phyloP scores from a whole-genome alignment of 2,888 invertebrate genomes.

The Adineta ricciae region DNA sequence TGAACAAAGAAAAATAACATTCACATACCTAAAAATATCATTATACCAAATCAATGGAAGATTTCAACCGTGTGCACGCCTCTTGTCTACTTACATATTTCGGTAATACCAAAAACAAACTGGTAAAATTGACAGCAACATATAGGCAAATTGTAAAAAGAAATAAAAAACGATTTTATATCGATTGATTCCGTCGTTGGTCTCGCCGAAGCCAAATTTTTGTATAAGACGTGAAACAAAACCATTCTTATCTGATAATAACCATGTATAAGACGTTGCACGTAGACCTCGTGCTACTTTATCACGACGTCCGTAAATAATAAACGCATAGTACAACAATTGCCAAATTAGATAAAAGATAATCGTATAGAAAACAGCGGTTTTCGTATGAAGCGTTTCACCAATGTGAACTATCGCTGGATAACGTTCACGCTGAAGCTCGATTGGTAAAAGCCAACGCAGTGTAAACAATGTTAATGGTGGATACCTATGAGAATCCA shows the following conservation, averaged over 20 bases:
- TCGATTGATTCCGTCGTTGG: neutral
- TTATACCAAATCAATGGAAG: no score
- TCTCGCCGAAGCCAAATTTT: neutral
- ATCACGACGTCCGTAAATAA: conserved; percentile 7
- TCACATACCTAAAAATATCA: neutral
- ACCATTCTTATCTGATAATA: conserved; percentile 7
- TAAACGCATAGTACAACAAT: neutral
- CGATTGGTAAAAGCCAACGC: neutral
- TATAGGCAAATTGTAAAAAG: conserved; percentile 17
- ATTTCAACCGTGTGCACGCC: no score
- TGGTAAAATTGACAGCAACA: neutral
- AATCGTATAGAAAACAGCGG: neutral
- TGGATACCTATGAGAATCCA: neutral
- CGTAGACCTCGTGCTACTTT: neutral
- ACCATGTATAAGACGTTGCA: conserved; percentile 7
- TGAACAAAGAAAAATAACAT: conserved; percentile 1
- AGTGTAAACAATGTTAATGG: neutral
- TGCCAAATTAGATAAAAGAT: neutral
- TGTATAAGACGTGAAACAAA: conserved; percentile 1
- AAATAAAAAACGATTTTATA: conserved; percentile 1
- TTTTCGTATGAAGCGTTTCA: neutral
- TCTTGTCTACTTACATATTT: neutral
- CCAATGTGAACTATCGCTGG: neutral
- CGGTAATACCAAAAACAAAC: conserved; percentile 10
- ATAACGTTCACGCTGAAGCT: neutral